A percentile compares a stretch with the other conserved stretches of the same genome.
Evolutionary conservation across 2,113 vertebrate genomes (phyloP).

Genomic region (Monopterus albus): DNA sequence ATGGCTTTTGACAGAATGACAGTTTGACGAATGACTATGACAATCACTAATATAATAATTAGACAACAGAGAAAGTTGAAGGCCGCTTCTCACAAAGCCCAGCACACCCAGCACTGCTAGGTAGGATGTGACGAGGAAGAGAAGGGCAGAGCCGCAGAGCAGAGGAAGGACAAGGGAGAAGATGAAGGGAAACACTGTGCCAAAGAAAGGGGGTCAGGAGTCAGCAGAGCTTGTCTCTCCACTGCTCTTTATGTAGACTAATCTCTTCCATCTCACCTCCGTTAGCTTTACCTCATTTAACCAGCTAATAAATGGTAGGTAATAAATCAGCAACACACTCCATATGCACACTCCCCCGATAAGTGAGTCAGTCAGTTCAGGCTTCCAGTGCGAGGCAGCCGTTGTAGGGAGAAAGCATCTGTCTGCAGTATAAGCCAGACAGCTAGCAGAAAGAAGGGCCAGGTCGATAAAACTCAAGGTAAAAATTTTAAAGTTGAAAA

Average conservation of each 20-base stretch:
- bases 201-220: slow-evolving; percentile 41
- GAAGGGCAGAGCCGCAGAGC: background rate
- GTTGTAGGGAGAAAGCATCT: slow-evolving; percentile 15
- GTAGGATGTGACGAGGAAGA: background rate
- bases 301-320: slow-evolving; percentile 60
- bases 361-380: slow-evolving; percentile 40
- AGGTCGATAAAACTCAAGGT: background rate
- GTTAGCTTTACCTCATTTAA: slow-evolving; percentile 71
- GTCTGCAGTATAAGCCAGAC: slow-evolving; percentile 4
- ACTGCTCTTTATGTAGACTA: slow-evolving; percentile 60
- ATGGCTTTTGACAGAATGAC: too few relatives aligned
- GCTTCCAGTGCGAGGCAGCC: slow-evolving; percentile 16
- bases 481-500: background rate
- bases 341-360: slow-evolving; percentile 54
- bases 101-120: background rate
- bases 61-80: background rate
- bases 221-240: slow-evolving; percentile 45
- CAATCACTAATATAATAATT: slow-evolving; percentile 10
- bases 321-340: slow-evolving; percentile 71
- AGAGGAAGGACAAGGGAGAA: slow-evolving; percentile 1
- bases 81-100: slow-evolving; percentile 3
- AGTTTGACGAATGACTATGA: background rate
- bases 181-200: slow-evolving; percentile 17
- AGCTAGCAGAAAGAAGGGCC: background rate
- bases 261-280: slow-evolving; percentile 74